Percentiles rank a stretch among this genome's conserved stretches.
phyloP scores from a whole-genome alignment of 2,888 invertebrate genomes.

The Smittia aterrima region DNA sequence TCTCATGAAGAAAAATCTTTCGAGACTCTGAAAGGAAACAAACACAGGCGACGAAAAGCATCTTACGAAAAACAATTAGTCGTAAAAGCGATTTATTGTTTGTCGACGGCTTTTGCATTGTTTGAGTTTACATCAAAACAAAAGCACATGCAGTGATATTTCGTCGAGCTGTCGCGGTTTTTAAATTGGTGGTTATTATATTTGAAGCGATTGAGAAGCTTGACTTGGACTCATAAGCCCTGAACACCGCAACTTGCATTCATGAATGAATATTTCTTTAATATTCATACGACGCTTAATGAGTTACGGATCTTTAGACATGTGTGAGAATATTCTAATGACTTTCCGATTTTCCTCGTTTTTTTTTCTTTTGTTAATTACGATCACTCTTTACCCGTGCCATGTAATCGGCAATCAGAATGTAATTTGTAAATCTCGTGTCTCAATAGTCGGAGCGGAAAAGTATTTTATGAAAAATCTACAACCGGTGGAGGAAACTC shows the following conservation, averaged over 20 bases:
- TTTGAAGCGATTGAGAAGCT: no score
- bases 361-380: no score
- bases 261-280: no score
- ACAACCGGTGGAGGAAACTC: slow-evolving; percentile 26
- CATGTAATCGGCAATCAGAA: background rate
- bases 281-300: no score
- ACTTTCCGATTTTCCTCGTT: background rate
- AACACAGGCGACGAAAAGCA: no score
- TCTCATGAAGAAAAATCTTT: no score
- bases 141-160: background rate
- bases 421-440: slow-evolving; percentile 34
- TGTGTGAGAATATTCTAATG: background rate
- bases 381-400: background rate
- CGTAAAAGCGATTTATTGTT: slow-evolving; percentile 11
- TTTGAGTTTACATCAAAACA: background rate
- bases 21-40: no score
- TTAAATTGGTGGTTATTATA: background rate
- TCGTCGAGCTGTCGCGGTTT: background rate
- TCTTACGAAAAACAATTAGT: slow-evolving; percentile 29
- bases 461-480: slow-evolving; percentile 29
- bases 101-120: background rate
- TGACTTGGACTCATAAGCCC: no score
- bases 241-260: no score
- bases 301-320: background rate
- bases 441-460: slow-evolving; percentile 27